Conservation (phyloP, 2,113 vertebrate species). For the cat (Felis catus) region DNA sequence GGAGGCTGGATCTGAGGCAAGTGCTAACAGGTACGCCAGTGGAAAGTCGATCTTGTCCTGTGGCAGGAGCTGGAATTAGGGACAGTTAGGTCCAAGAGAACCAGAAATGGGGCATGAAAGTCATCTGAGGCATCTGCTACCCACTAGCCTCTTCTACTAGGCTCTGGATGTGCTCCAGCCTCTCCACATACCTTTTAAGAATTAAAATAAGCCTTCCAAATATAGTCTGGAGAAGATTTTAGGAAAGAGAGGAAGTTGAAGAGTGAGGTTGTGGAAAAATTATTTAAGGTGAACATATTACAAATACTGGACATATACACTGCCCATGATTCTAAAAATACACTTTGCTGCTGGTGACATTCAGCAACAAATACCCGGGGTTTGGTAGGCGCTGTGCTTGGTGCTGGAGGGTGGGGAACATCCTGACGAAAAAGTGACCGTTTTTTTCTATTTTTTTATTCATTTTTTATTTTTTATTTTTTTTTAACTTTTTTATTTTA, state of each 20-base stretch:
- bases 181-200: background rate
- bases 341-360: background rate
- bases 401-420: too few species aligned
- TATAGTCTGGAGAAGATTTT: background rate
- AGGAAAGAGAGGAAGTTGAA: background rate
- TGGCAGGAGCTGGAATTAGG: background rate
- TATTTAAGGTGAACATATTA: background rate
- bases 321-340: background rate
- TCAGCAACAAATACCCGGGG: background rate
- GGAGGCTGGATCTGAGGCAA: background rate
- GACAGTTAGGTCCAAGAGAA: background rate
- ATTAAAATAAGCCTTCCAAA: background rate
- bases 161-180: background rate
- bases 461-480: too few species aligned
- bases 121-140: background rate
- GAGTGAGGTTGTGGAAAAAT: background rate
- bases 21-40: background rate
- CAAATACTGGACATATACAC: background rate
- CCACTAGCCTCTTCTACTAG: background rate
- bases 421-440: background rate
- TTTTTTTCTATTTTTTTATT: too few species aligned
- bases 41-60: background rate
- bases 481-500: too few species aligned
- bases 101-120: background rate
- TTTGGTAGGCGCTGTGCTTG: background rate